phyloP scores from a whole-genome alignment of 2,797 vertebrate genomes.

The Gymnodraco acuticeps region DNA sequence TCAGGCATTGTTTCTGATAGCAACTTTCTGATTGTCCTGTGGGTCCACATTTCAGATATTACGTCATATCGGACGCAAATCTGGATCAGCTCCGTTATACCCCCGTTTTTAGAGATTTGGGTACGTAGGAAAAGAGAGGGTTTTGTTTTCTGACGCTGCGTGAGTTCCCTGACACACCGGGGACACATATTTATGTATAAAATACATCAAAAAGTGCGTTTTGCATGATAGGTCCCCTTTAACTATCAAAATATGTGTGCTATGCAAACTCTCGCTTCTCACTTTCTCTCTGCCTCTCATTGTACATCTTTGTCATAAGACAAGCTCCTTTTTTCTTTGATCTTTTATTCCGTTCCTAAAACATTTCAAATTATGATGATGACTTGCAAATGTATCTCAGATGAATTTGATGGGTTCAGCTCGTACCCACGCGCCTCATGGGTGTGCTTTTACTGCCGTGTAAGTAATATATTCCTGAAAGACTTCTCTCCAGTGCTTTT shows the following conservation, averaged over 20 bases:
- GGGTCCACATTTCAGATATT: no score
- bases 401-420: constrained; percentile 70
- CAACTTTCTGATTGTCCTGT: no score
- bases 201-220: no score
- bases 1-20: no score
- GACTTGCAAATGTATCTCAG: constrained; percentile 72
- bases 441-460: constrained; percentile 62
- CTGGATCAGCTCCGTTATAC: no score
- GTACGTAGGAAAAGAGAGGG: no score
- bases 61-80: no score
- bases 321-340: constrained; percentile 61
- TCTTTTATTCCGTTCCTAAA: constrained; percentile 71
- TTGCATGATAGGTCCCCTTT: constrained; percentile 31
- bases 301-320: constrained; percentile 62
- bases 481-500: constrained; percentile 40
- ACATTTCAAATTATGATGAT: constrained; percentile 71
- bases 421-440: constrained; percentile 57
- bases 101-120: no score
- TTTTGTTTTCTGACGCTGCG: no score
- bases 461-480: constrained; percentile 69
- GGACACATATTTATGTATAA: no score
- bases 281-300: constrained; percentile 28
- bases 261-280: constrained; percentile 29
- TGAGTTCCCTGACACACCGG: no score
- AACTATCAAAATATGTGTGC: constrained; percentile 55